Evolutionary conservation across 2,113 vertebrate genomes (phyloP), one percentile per base, ranked within the genome.

Genomic region (Heteronetta atricapilla): DNA sequence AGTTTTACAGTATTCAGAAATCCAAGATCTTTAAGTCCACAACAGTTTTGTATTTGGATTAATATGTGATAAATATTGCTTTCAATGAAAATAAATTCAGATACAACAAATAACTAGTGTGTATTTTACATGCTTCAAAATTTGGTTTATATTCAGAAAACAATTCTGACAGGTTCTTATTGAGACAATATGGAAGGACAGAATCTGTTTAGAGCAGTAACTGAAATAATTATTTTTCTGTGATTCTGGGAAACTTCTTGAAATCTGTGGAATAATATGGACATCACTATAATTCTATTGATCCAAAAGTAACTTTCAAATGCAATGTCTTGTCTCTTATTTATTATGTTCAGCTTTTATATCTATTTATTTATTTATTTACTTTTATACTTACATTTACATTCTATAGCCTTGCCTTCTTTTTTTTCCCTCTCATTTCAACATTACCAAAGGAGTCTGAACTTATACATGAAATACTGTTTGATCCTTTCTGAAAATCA

Each of bases 391-490:
- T 52, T 52, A 13, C 13, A 26, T 52, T 52, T 52, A 25, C 50
- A 64, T 69, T 58, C 6, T n/a, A 23, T 73, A 40, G 5, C 10
- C 64, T 73, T 46, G 23, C 73, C 53, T 69, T 68, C 20, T 62
- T 92, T 53, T 64, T 10, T 28, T 78, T 77, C 19, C 19, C 22
- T 80, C 3, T 72, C 59, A 31, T 67, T 69, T 70, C 20, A 22
- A 16, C 25, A 13, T 34, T 70, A 67, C 14, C 48, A 63, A 46
- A 83, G 52, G 36, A 86, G 8, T 1, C 3, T 74, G 40, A 62
- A 70, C 8, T 58, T 55, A 3, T 20, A 38, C 0, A 0, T 38
- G 53, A 69, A 17, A 14, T 55, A 42, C 34, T 73, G 3, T 21
- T 86, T 64, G 15, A 50, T 28, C 12, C n/a, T 67, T 46, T 50